Base-by-base conservation (phyloP, 1,140 invertebrate species). In the Subanguina moxae region DNA sequence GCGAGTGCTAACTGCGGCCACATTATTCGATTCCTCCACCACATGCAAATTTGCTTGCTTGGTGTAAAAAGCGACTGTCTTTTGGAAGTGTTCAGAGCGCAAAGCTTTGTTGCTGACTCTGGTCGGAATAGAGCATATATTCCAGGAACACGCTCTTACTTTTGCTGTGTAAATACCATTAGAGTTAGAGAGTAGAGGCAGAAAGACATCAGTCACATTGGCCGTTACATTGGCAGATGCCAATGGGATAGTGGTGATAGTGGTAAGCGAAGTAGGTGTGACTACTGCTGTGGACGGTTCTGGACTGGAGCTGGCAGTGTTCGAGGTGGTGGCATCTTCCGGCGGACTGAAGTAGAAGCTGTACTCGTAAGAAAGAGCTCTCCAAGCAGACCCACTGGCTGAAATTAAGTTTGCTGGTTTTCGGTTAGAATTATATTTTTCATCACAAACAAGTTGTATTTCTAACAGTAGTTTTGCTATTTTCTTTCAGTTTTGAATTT, bases 321-420 rank as follows among this genome's bases (percentile, higher is more conserved):
- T 1, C 32, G 25, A 1, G 30, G 19, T 23, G 25, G 3, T 21
- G 17, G 23, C 3, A 8, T 52, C 48, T 15, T 52, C 48, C 21
- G 19, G 56, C 21, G 13, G 45, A 17, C 13, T 43, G 19, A 59
- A 32, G 32, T n/a, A 58, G 32, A 1, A 62, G 32, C 38, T 68
- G 43, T 70, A 73, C n/a, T 73, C 71, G 62, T 77, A 75, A 1
- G 57, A 62, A 15, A 76, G 52, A 42, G 76, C 52, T 19, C 75
- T 62, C 73, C 73, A 75, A 15, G 69, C 42, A 17, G 62, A 57
- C 0, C 73, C 73, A 62, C 57, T 56, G 1, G 73, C 73, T 75
- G 43, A 52, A 52, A 52, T 13, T n/a, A 45, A 52, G 8, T 56
- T 38, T 38, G 32, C 3, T 38, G n/a, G n/a, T n/a, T n/a, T n/a